phyloP scores from a whole-genome alignment of 2,113 vertebrate genomes.

The Perca fluviatilis region DNA sequence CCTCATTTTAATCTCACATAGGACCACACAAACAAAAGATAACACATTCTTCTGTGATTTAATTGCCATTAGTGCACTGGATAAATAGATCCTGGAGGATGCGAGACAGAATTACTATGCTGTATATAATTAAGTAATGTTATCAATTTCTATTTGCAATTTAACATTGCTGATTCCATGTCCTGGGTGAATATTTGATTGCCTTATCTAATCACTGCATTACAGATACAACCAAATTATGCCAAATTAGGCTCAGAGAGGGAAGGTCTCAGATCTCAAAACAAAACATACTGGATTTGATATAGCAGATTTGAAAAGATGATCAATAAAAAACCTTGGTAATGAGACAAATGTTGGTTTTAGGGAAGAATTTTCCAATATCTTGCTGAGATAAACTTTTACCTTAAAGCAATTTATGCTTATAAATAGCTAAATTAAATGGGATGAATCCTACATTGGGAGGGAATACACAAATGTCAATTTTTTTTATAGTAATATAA shows the following conservation, averaged over 20 bases:
- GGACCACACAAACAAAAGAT: slow-evolving; percentile 25
- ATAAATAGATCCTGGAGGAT: slow-evolving; percentile 44
- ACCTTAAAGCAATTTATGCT: slow-evolving; percentile 17
- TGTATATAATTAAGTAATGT: slow-evolving; percentile 41
- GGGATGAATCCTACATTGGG: not conserved
- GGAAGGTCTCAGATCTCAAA: slow-evolving; percentile 21
- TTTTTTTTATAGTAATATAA: slow-evolving; percentile 5
- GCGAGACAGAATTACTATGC: slow-evolving; percentile 13
- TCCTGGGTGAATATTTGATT: slow-evolving; percentile 54
- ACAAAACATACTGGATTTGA: slow-evolving; percentile 36
- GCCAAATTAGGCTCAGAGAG: slow-evolving; percentile 20
- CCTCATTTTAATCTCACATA: slow-evolving; percentile 19
- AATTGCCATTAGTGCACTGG: slow-evolving; percentile 37
- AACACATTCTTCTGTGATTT: slow-evolving; percentile 32
- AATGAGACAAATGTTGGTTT: slow-evolving; percentile 19
- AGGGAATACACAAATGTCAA: not conserved
- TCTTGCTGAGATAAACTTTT: slow-evolving; percentile 19
- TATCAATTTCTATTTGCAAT: slow-evolving; percentile 29
- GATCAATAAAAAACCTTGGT: slow-evolving; percentile 38
- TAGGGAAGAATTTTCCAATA: not conserved
- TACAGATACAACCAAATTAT: slow-evolving; percentile 43
- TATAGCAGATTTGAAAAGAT: slow-evolving; percentile 9
- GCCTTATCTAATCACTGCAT: slow-evolving; percentile 46
- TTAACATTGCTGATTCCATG: slow-evolving; percentile 27
- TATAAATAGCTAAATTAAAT: slow-evolving; percentile 16